Percentiles rank a stretch among this genome's conserved stretches.
Conservation (phyloP, 2,797 vertebrate species). For the Tauraco hartlaubi region DNA sequence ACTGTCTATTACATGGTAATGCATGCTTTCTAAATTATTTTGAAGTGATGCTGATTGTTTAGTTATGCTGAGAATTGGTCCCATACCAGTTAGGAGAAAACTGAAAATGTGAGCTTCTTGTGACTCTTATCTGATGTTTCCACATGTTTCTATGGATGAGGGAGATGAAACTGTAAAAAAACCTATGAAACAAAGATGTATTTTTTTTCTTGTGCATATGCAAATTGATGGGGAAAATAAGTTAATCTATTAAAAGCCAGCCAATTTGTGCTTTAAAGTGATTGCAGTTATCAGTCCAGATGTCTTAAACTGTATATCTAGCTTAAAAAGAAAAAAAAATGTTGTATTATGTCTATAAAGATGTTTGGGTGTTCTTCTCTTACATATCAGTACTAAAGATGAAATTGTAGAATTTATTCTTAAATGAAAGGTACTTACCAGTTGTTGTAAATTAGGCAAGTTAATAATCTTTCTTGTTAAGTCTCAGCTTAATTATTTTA, state of each 20-base stretch:
- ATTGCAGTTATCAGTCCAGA: neutral
- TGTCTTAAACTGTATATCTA: constrained; percentile 10
- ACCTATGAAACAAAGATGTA: neutral
- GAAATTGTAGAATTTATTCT: neutral
- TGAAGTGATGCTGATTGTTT: neutral
- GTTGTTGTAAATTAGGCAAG: neutral
- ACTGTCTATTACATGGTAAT: neutral
- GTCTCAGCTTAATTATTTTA: neutral
- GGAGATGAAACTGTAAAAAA: neutral
- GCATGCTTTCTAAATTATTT: neutral
- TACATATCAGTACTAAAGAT: neutral
- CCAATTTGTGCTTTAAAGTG: neutral
- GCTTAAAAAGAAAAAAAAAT: neutral
- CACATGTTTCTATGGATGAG: neutral
- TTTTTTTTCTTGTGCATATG: neutral
- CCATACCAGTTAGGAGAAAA: neutral
- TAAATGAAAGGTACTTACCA: neutral
- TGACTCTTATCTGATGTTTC: neutral
- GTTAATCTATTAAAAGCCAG: neutral
- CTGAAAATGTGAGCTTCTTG: neutral
- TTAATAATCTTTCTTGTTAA: neutral
- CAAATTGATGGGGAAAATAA: neutral
- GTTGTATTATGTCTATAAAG: neutral
- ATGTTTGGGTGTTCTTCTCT: neutral
- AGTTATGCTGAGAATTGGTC: neutral